A percentile compares a stretch with the other conserved stretches of the same genome.
phyloP scores from a whole-genome alignment of 2,888 invertebrate genomes.

The Thereva unica region DNA sequence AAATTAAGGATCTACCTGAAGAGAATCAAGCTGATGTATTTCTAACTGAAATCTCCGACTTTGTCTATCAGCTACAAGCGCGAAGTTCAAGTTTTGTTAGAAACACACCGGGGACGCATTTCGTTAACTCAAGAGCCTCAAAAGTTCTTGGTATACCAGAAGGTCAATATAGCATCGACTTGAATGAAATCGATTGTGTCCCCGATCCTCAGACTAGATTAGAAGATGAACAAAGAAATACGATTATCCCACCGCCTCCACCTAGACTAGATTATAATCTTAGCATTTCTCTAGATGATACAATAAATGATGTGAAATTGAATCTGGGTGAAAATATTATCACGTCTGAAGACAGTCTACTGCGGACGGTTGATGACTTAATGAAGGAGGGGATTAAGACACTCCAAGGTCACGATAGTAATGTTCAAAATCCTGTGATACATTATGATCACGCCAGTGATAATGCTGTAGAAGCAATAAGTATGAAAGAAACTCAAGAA shows the following conservation, averaged over 20 bases:
- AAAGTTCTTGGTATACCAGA: slow-evolving; percentile 56
- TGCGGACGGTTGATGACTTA: slow-evolving; percentile 55
- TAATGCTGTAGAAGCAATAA: slow-evolving; percentile 56
- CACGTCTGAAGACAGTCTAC: slow-evolving; percentile 55
- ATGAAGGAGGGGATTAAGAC: slow-evolving; percentile 49
- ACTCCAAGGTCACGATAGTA: slow-evolving; percentile 41
- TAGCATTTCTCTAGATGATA: slow-evolving; percentile 55
- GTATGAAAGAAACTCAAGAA: slow-evolving; percentile 50
- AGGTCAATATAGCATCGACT: slow-evolving; percentile 55
- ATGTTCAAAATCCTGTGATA: slow-evolving; percentile 42
- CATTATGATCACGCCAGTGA: slow-evolving; percentile 57
- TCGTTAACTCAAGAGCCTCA: slow-evolving; percentile 51
- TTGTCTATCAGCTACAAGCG: slow-evolving; percentile 53
- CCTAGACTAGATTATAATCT: slow-evolving; percentile 52
- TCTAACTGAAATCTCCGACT: slow-evolving; percentile 53
- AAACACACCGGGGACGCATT: slow-evolving; percentile 55
- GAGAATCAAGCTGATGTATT: slow-evolving; percentile 55
- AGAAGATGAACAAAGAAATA: slow-evolving; percentile 39
- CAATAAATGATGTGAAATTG: slow-evolving; percentile 54
- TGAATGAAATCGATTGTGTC: slow-evolving; percentile 52
- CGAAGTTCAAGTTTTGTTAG: slow-evolving; percentile 53
- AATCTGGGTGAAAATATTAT: slow-evolving; percentile 55
- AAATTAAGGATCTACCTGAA: slow-evolving; percentile 50
- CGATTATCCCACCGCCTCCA: slow-evolving; percentile 42
- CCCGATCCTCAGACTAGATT: slow-evolving; percentile 47